Evolutionary conservation across 2,797 vertebrate species (phyloP).

Genomic region (Echeneis naucrates): DNA sequence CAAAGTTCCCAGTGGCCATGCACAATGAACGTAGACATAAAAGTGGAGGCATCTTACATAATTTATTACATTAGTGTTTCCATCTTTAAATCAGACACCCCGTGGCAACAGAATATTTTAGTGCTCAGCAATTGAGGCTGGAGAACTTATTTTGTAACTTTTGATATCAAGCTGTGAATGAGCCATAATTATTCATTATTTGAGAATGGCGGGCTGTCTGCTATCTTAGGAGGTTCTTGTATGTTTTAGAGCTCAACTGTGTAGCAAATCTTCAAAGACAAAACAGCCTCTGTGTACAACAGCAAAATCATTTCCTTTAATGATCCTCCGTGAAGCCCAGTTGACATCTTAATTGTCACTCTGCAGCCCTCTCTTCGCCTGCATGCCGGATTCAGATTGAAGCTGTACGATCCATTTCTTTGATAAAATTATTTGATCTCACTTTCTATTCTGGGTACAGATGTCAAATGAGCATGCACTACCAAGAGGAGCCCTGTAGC

Average conservation of each 20-base stretch:
- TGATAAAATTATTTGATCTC: constrained; percentile 60
- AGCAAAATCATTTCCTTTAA: constrained; percentile 64
- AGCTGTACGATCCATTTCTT: constrained; percentile 54
- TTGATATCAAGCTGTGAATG: background rate
- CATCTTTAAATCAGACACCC: constrained; percentile 31
- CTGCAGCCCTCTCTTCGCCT: constrained; percentile 27
- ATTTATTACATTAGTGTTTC: constrained; percentile 31
- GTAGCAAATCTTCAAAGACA: constrained; percentile 44
- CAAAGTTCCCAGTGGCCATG: background rate
- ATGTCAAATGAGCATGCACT: constrained; percentile 51
- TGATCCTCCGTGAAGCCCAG: constrained; percentile 48
- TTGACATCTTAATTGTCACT: constrained; percentile 56
- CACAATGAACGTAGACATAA: constrained; percentile 24
- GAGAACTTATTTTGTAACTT: constrained; percentile 13
- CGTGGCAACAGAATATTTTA: constrained; percentile 19
- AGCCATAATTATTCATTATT: constrained; percentile 28
- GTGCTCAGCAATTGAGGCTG: background rate
- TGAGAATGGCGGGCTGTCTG: constrained; percentile 14
- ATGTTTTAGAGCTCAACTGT: constrained; percentile 22
- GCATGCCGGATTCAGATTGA: constrained; percentile 48
- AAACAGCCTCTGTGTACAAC: constrained; percentile 34
- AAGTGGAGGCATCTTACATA: constrained; percentile 4
- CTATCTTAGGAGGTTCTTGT: constrained; percentile 5
- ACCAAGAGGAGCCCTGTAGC: constrained; percentile 26
- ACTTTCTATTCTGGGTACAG: constrained; percentile 36